Evolutionary conservation across 2,113 vertebrate species (phyloP).

Genomic region (Falco punctatus): DNA sequence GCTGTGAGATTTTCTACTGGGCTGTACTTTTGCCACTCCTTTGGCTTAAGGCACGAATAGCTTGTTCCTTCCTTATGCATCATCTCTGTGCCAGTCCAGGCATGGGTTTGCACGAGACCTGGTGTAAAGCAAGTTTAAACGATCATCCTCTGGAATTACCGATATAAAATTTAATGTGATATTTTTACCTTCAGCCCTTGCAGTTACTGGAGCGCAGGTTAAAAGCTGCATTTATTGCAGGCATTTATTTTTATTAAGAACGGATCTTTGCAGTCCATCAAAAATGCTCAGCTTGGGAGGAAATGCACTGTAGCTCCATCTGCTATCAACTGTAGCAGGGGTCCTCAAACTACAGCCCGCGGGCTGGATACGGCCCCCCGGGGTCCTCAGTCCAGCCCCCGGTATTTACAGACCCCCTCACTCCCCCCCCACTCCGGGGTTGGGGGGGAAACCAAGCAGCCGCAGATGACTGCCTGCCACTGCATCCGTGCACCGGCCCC

Average conservation of each 20-base stretch:
- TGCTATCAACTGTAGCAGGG: not conserved
- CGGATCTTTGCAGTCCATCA: not conserved
- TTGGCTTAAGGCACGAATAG: not conserved
- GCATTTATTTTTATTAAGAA: slow-evolving; percentile 57
- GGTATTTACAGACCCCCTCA: no score
- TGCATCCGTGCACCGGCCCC: no score
- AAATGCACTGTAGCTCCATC: not conserved
- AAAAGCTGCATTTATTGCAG: slow-evolving; percentile 55
- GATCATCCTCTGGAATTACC: slow-evolving; percentile 17
- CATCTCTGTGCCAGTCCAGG: not conserved
- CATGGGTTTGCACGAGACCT: not conserved
- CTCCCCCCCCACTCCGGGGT: no score
- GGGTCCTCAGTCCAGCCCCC: no score
- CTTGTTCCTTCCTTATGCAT: not conserved
- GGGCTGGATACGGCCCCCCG: no score
- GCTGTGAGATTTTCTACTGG: not conserved
- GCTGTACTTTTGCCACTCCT: not conserved
- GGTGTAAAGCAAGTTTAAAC: slow-evolving; percentile 1
- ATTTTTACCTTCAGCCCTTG: slow-evolving; percentile 52
- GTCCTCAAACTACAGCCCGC: no score
- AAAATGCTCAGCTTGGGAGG: not conserved
- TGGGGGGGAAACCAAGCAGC: no score
- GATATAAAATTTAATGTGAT: slow-evolving; percentile 57
- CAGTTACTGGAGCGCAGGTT: slow-evolving; percentile 36
- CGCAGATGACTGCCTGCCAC: no score